Base-by-base conservation (phyloP, 2,888 invertebrate species). In the Philereme vetulata region DNA sequence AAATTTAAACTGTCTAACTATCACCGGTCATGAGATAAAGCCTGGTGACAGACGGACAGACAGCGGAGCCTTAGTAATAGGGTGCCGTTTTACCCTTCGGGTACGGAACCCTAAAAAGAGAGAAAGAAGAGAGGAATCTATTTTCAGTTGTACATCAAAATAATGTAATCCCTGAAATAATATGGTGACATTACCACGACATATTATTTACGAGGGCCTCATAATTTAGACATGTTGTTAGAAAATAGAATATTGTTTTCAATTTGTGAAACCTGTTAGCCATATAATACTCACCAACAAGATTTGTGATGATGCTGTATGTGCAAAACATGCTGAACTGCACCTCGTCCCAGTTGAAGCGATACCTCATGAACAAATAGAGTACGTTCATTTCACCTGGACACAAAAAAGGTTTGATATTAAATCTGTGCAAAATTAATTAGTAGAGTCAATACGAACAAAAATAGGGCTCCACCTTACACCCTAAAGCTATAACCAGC, bases 301-400 rank as follows among this genome's bases (percentile, higher is more conserved):
- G 84, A 71, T 93, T 93, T 0, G 93, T 90, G 42, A 93, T 82
- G 63, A 93, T 93, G 65, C 92, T 85, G 78, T 93, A 93, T 0
- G 93, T 93, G 35, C 90, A 91, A 80, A 93, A 94, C 76, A 93
- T 84, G 60, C 94, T 94, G 76, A 86, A 94, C 68, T 93, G 90
- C 2, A 93, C 88, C 68, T 93, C 93, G 61, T 93, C 90, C 94
- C 94, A 94, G 67, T 93, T 92, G 77, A 93, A 94, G 49, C 92
- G 81, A 68, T 91, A 93, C 62, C 94, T 78, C 60, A 90, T 87
- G 72, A 79, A 79, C 9, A 86, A 72, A 56, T 86, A 86, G 8
- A 86, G 64, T 11, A 86, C 86, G 67, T 86, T 86, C 86, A 86
- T 86, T 72, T 86, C 86, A 72, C 86, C 86, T 86, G 80, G 0